Evolutionary conservation across 2,888 invertebrate genomes (phyloP).

Genomic region (Drosophila multiciliata): DNA sequence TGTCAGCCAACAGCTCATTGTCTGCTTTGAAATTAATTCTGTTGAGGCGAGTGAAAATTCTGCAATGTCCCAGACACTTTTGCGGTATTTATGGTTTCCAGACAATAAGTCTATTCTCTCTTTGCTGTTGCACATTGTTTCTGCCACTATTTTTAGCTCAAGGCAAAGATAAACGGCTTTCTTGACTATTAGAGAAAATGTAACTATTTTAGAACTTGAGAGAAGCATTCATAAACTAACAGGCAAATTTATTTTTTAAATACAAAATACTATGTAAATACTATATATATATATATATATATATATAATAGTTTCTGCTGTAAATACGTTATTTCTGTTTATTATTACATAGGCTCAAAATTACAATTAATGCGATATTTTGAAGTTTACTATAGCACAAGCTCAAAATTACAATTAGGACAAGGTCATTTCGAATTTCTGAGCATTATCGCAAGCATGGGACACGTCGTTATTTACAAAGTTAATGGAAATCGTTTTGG

Average conservation of each 20-base stretch:
- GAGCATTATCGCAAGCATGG: conserved; percentile 18
- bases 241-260: not conserved
- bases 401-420: not conserved
- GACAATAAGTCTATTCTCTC: conserved; percentile 23
- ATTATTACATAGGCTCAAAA: not conserved
- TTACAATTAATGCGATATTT: not conserved
- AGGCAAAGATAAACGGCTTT: conserved; percentile 6
- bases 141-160: conserved; percentile 15
- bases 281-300: not conserved
- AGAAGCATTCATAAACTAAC: not conserved
- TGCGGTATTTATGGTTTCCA: conserved; percentile 44
- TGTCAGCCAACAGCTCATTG: conserved; percentile 45
- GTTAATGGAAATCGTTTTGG: conserved; percentile 31
- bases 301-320: not conserved
- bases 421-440: conserved; percentile 7
- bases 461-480: conserved; percentile 3
- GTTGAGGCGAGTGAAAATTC: conserved; percentile 45
- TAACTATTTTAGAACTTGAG: not conserved
- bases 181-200: not conserved
- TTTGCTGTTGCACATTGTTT: conserved; percentile 19
- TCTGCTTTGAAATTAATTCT: conserved; percentile 53
- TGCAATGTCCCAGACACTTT: conserved; percentile 35
- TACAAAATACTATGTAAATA: not conserved
- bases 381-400: not conserved
- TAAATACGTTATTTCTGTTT: not conserved